phyloP scores from a whole-genome alignment of 1,140 invertebrate species.

The Drosophila biarmipes region DNA sequence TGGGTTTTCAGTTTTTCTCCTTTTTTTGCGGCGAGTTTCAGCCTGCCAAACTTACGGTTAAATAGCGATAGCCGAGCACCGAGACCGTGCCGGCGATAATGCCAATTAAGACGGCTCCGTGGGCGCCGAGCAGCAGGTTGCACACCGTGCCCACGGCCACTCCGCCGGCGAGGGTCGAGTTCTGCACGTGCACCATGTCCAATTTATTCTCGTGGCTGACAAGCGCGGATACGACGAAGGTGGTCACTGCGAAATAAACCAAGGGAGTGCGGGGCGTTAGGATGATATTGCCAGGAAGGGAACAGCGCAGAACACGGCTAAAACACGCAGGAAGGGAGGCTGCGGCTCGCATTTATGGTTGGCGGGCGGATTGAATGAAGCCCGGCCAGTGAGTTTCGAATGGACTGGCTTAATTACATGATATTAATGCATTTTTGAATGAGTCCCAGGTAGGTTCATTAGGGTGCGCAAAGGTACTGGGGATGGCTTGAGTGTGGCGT shows the following conservation, averaged over 20 bases:
- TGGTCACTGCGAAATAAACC: conserved; percentile 88
- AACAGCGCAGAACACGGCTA: not conserved
- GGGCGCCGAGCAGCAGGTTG: conserved; percentile 94
- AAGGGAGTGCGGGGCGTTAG: not conserved
- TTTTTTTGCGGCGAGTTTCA: conserved; percentile 18
- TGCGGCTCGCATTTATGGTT: conserved; percentile 22
- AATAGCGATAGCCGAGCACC: conserved; percentile 92
- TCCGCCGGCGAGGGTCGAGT: conserved; percentile 94
- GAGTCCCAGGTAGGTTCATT: conserved; percentile 33
- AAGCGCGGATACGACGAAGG: conserved; percentile 93
- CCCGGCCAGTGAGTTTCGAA: conserved; percentile 10
- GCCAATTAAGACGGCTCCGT: conserved; percentile 94
- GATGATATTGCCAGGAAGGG: conserved; percentile 7
- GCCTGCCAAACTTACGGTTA: conserved; percentile 89
- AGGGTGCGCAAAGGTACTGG: not conserved
- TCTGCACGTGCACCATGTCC: conserved; percentile 96
- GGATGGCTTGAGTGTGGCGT: too few relatives aligned
- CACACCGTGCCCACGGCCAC: conserved; percentile 87
- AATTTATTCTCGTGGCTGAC: conserved; percentile 92
- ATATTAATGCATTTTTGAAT: conserved; percentile 43
- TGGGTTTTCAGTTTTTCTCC: not conserved
- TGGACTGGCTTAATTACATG: conserved; percentile 43
- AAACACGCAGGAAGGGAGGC: conserved; percentile 1
- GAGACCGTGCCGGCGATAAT: conserved; percentile 92
- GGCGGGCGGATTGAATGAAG: conserved; percentile 19